Base-by-base conservation (phyloP, 2,113 vertebrate genomes). In the Sylvia atricapilla region DNA sequence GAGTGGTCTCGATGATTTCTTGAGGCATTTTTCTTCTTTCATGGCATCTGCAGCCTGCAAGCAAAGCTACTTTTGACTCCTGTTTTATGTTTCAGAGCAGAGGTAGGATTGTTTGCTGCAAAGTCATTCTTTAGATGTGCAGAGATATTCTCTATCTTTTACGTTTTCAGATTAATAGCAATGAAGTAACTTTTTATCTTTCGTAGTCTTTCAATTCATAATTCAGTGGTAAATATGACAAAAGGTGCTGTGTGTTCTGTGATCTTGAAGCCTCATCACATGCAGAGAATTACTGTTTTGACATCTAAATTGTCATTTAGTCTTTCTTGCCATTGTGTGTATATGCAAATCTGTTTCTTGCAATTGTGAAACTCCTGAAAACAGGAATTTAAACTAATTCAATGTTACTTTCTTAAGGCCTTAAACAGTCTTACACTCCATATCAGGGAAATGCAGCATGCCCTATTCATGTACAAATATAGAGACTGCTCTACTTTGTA, bases 221-320 rank as follows among this genome's bases (percentile, higher is more conserved):
- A 69, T 87, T 82, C 87, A 27, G 5, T 66, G n/a, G 62, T 85
- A 89, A 82, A 87, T 74, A 73, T 0, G 13, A 85, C 6, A 13
- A 83, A 73, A 90, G 58, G 16, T 83, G 84, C 41, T 79, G 15
- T 44, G 18, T 66, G 39, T 31, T 89, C 66, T 85, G 58, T 97
- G 91, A 94, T 91, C 81, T 55, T 69, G 63, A 91, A 50, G 58
- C 43, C 70, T 87, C 24, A 25, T 22, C 63, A 24, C 49, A 47
- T 74, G 18, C 46, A 75, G 55, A 47, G 47, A 94, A 93, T 81
- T 84, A 87, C 43, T 87, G 56, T 87, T 96, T 86, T 95, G 90
- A 90, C 90, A 87, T 59, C 35, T 81, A 52, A 86, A 70, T 93
- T 94, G 55, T 69, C 60, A 50, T 84, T 92, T 94, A 93, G 69